Evolutionary conservation across 2,888 invertebrate species (phyloP).

Genomic region (Campoplex nolae): DNA sequence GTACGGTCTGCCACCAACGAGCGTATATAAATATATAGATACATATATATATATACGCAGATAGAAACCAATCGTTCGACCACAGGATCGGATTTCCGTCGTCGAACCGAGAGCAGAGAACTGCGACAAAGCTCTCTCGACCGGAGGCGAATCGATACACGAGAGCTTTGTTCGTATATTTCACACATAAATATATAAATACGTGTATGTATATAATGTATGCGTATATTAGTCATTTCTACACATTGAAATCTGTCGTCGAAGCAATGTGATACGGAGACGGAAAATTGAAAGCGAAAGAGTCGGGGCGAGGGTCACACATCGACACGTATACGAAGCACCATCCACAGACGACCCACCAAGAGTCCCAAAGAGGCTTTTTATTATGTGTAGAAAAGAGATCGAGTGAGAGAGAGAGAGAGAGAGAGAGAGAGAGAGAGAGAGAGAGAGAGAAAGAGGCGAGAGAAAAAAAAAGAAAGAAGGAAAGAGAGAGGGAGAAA

Average conservation of each 20-base stretch:
- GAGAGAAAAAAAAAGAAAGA: too few species aligned
- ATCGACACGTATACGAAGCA: slow-evolving; percentile 23
- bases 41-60: neutral
- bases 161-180: slow-evolving; percentile 6
- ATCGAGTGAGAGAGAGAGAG: neutral
- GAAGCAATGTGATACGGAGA: slow-evolving; percentile 41
- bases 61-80: slow-evolving; percentile 60
- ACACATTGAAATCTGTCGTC: slow-evolving; percentile 44
- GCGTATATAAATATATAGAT: neutral
- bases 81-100: slow-evolving; percentile 68
- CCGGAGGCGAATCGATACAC: slow-evolving; percentile 63
- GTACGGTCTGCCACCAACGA: slow-evolving; percentile 31
- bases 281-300: slow-evolving; percentile 55
- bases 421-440: slow-evolving; percentile 37
- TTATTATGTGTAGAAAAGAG: neutral
- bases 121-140: slow-evolving; percentile 50
- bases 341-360: slow-evolving; percentile 52
- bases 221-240: slow-evolving; percentile 7
- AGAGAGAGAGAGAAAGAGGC: slow-evolving; percentile 17
- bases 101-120: slow-evolving; percentile 40
- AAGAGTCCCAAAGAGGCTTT: slow-evolving; percentile 41
- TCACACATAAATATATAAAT: neutral
- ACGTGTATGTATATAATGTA: neutral
- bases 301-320: slow-evolving; percentile 3
- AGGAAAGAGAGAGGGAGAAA: slow-evolving; percentile 23